Evolutionary conservation across 2,113 vertebrate species (phyloP).

Genomic region (Promerops cafer): DNA sequence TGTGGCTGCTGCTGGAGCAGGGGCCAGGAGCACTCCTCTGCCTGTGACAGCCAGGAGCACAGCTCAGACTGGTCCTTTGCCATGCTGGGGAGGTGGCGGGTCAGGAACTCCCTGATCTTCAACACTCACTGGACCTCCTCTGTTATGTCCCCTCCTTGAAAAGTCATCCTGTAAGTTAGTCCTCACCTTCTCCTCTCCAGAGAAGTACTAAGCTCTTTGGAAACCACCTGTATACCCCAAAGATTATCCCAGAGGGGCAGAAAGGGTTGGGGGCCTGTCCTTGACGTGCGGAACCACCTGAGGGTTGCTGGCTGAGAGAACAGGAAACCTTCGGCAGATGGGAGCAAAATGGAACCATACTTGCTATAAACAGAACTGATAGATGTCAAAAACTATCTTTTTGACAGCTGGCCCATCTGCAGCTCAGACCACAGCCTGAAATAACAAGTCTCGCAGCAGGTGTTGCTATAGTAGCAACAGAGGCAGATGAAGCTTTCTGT

Average conservation of each 20-base stretch:
- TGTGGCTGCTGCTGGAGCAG: background rate
- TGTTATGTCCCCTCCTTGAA: background rate
- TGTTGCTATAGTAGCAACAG: background rate
- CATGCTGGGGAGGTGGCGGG: conserved; percentile 71
- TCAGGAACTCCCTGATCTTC: conserved; percentile 75
- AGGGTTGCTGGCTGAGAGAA: background rate
- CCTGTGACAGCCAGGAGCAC: background rate
- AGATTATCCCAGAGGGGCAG: background rate
- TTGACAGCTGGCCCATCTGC: background rate
- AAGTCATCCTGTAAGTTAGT: background rate
- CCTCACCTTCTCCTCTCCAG: background rate
- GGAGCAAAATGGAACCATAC: background rate
- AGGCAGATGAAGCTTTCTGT: background rate
- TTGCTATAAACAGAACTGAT: background rate
- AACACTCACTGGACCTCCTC: background rate
- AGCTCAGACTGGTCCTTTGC: conserved; percentile 73
- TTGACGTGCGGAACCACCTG: accelerated
- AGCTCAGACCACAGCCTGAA: background rate
- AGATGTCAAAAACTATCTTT: background rate
- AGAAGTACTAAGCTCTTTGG: background rate
- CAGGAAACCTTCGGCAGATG: background rate
- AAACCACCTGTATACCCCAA: background rate
- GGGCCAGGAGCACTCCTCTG: background rate
- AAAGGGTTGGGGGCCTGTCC: background rate
- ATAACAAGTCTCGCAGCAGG: background rate